Evolutionary conservation across 1,140 invertebrate species (phyloP), one percentile per base, ranked within the genome.

Genomic region (Amphibalanus amphitrite): DNA sequence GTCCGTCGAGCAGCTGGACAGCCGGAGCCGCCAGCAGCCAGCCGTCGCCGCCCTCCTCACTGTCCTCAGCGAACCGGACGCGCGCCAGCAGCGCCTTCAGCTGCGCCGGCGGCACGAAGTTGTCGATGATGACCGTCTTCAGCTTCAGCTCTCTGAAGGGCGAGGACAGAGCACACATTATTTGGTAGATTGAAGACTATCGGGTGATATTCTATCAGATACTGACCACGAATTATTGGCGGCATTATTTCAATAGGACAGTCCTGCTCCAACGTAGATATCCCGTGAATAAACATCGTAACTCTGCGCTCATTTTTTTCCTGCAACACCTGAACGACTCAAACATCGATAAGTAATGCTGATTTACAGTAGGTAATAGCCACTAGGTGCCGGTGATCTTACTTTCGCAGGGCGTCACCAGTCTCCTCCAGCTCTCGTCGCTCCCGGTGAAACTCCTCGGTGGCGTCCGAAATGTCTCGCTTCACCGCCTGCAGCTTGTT

Each of bases 31-130:
- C 40, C 76, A 79, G 83, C 74, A 84, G 84, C 93, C 93, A 98
- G 67, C 86, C 84, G 77, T 97, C 93, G 73, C 90, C 84, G 77
- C 92, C 89, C 76, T 97, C 94, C 80, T 97, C 91, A 69, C 47
- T 83, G 76, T 91, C 89, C 76, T 97, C 94, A 79, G 96, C 91
- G 80, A 90, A 96, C 29, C 86, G 83, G 33, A 83, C 76, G 86
- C 88, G 76, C 86, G 86, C 75, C 81, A 87, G 75, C n/a, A 97
- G 86, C 76, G 90, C 88, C 69, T 88, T 86, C 76, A 92, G 89
- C 69, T 97, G 92, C 76, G 94, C 92, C 3, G 86, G 84, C 20
- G 95, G 95, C 77, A 99, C 93, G 80, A 99, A 98, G 81, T 97
- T 97, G 77, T 98, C 95, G 72, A 98, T 95, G 67, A 97, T 90